Evolutionary conservation across 2,797 vertebrate genomes (phyloP).

Genomic region (Eupleurogrammus muticus): DNA sequence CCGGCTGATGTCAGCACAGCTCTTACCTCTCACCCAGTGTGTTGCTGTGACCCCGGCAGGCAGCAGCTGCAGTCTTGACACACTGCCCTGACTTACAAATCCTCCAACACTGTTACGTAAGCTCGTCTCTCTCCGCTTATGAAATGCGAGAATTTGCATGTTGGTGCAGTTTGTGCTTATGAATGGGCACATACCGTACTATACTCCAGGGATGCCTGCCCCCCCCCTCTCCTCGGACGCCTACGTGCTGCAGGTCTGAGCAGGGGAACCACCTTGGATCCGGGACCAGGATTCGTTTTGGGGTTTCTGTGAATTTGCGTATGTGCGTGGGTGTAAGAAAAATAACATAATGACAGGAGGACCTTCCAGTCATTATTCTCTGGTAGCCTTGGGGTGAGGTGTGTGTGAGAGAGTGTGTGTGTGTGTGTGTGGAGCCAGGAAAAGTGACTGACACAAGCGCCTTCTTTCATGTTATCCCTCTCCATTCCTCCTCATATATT

Average conservation of each 20-base stretch:
- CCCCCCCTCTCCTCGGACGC: slow-evolving; percentile 3
- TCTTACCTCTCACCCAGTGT: slow-evolving; percentile 14
- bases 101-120: slow-evolving; percentile 8
- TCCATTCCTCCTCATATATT: background rate
- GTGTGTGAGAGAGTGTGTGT: slow-evolving; percentile 9
- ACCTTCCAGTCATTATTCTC: slow-evolving; percentile 42
- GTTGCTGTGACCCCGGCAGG: slow-evolving; percentile 12
- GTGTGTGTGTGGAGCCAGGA: background rate
- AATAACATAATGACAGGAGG: slow-evolving; percentile 59
- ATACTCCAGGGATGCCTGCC: background rate
- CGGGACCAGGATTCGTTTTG: slow-evolving; percentile 32
- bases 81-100: slow-evolving; percentile 34
- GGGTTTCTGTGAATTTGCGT: slow-evolving; percentile 28
- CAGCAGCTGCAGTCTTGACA: slow-evolving; percentile 26
- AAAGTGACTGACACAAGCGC: background rate
- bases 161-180: background rate
- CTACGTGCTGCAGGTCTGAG: slow-evolving; percentile 47
- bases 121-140: slow-evolving; percentile 5
- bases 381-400: slow-evolving; percentile 40
- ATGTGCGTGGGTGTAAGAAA: slow-evolving; percentile 23
- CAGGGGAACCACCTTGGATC: slow-evolving; percentile 37
- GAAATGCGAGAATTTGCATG: slow-evolving; percentile 8
- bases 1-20: slow-evolving; percentile 3
- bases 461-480: background rate
- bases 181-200: background rate